These are phyloP conservation scores for Diprion similis DNA, from an alignment of 1,140 invertebrate genomes.

Conservation along the genomic window DNA sequence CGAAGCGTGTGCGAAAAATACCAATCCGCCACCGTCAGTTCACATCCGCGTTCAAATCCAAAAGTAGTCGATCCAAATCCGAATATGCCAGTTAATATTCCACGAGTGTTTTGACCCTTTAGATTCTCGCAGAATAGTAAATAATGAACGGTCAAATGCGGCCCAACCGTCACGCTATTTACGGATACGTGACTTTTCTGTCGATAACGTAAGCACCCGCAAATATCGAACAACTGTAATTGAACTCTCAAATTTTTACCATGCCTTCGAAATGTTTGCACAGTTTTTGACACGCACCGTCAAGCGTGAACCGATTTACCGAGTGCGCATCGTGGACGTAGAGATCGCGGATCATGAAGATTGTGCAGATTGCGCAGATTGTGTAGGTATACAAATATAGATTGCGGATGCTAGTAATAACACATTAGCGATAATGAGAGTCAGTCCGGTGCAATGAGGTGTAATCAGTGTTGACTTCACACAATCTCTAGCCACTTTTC, in stretches of 20 bases:
- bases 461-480: slow-evolving; percentile 14
- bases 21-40: neutral
- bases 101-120: neutral
- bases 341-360: neutral
- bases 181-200: no score
- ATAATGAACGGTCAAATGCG: neutral
- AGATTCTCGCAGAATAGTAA: neutral
- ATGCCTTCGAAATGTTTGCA: no score
- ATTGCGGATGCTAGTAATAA: slow-evolving; percentile 5
- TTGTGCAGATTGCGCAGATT: neutral
- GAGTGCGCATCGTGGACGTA: neutral
- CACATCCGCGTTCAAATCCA: neutral
- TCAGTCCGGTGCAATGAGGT: neutral
- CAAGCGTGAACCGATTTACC: no score
- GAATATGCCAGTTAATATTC: neutral
- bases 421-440: neutral
- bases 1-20: slow-evolving; percentile 8
- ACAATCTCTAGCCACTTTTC: neutral
- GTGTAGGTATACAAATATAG: neutral
- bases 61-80: neutral
- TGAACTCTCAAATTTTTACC: no score
- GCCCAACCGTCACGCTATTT: no score
- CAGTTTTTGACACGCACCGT: no score
- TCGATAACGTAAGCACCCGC: no score
- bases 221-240: no score